Evolutionary conservation across 2,888 invertebrate genomes (phyloP).

Genomic region (Pachydiplax longipennis): DNA sequence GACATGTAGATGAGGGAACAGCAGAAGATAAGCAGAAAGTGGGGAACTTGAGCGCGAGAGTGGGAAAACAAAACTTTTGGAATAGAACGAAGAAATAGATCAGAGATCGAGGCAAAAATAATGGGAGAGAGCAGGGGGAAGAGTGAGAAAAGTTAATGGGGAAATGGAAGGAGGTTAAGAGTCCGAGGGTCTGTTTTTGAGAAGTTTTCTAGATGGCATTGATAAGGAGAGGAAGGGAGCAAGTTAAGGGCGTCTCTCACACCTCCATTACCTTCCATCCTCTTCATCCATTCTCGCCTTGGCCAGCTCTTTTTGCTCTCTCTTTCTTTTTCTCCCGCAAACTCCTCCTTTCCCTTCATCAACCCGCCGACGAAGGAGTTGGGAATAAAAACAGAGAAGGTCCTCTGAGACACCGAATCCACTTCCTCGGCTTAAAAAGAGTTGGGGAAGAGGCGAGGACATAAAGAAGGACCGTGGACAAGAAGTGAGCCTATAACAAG

Average conservation of each 20-base stretch:
- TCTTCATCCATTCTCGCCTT: background rate
- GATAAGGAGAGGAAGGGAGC: background rate
- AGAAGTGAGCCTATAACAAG: constrained; percentile 38
- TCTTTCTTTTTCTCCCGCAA: background rate
- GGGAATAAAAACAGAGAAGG: constrained; percentile 28
- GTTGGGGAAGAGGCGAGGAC: constrained; percentile 34
- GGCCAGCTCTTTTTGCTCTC: background rate
- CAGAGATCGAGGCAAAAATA: no score
- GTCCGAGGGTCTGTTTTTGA: constrained; percentile 39
- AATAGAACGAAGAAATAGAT: no score
- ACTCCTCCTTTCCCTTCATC: background rate
- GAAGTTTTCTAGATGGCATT: constrained; percentile 40
- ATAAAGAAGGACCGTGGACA: constrained; percentile 42
- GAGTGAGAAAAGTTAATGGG: background rate
- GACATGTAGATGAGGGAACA: background rate
- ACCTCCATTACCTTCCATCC: constrained; percentile 6
- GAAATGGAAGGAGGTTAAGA: background rate
- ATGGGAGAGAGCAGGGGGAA: background rate
- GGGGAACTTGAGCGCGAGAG: background rate
- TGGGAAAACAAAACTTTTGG: background rate
- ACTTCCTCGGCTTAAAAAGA: constrained; percentile 35
- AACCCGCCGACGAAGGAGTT: background rate
- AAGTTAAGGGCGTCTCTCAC: background rate
- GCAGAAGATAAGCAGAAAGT: background rate
- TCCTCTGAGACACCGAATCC: constrained; percentile 23